phyloP scores from a whole-genome alignment of 2,797 vertebrate genomes.

The Pipistrellus nathusii region DNA sequence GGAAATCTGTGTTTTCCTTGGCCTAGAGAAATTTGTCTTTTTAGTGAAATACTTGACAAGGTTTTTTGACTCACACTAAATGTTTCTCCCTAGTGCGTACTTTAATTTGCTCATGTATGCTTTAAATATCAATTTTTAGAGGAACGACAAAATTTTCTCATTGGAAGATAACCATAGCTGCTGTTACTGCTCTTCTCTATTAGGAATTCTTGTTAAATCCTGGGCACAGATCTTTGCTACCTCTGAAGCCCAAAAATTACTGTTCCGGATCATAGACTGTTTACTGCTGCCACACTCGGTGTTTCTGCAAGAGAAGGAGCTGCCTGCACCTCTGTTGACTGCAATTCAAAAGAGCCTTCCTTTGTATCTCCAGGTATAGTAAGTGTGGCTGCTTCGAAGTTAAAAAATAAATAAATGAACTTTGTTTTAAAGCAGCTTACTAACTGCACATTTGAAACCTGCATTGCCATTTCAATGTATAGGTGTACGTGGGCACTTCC shows the following conservation, averaged over 20 bases:
- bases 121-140: constrained; percentile 41
- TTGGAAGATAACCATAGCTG: constrained; percentile 39
- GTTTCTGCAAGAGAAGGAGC: constrained; percentile 93
- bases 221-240: constrained; percentile 97
- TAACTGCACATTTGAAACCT: neutral
- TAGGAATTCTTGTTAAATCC: constrained; percentile 96
- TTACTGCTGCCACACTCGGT: constrained; percentile 94
- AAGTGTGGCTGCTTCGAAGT: neutral
- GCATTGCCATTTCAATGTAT: neutral
- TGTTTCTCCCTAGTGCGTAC: neutral
- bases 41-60: neutral
- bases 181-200: constrained; percentile 63
- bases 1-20: constrained; percentile 7
- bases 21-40: constrained; percentile 4
- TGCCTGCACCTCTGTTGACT: constrained; percentile 88
- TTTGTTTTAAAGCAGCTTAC: neutral
- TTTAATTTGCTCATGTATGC: neutral
- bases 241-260: constrained; percentile 95
- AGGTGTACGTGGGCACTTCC: neutral
- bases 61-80: constrained; percentile 26
- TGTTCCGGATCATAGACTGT: constrained; percentile 95
- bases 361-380: constrained; percentile 94
- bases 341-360: constrained; percentile 94
- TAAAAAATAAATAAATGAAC: neutral
- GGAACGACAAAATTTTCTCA: neutral